Percentiles rank a stretch among this genome's conserved stretches.
Evolutionary conservation across 2,797 vertebrate genomes (phyloP).

Genomic region (Margarornis squamiger): DNA sequence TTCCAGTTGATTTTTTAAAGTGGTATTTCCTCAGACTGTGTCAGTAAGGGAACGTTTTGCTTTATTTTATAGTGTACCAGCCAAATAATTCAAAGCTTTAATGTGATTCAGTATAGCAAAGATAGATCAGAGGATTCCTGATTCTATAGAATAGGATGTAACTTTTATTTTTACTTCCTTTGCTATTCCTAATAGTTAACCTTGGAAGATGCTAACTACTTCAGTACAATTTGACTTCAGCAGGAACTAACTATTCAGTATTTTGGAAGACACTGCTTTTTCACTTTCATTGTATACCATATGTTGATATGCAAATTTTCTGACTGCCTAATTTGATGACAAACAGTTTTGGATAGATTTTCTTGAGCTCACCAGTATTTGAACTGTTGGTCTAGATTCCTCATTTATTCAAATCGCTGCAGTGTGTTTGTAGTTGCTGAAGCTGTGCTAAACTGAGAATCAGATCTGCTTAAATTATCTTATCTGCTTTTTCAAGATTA

Average conservation of each 20-base stretch:
- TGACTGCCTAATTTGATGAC: not conserved
- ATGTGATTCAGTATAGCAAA: no score
- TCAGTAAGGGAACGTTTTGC: not conserved
- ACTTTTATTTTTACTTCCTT: not conserved
- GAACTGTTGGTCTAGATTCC: not conserved
- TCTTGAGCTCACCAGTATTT: not conserved
- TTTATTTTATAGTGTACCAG: not conserved
- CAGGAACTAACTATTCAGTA: not conserved
- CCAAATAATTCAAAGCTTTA: not conserved
- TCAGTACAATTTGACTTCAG: not conserved
- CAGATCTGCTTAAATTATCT: not conserved
- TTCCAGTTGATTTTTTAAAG: not conserved
- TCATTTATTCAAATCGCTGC: not conserved
- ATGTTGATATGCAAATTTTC: not conserved
- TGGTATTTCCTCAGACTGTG: not conserved
- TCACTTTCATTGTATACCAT: not conserved
- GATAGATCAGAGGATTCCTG: no score
- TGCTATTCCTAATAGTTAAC: not conserved
- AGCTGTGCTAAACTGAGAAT: not conserved
- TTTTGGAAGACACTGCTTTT: not conserved
- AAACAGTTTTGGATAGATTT: not conserved
- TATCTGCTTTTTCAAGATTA: not conserved
- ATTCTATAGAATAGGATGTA: not conserved
- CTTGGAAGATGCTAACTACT: not conserved
- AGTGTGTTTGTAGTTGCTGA: not conserved